A percentile compares a stretch with the other conserved stretches of the same genome.
Evolutionary conservation across 2,797 vertebrate genomes (phyloP).

Genomic region (Cuculus canorus): DNA sequence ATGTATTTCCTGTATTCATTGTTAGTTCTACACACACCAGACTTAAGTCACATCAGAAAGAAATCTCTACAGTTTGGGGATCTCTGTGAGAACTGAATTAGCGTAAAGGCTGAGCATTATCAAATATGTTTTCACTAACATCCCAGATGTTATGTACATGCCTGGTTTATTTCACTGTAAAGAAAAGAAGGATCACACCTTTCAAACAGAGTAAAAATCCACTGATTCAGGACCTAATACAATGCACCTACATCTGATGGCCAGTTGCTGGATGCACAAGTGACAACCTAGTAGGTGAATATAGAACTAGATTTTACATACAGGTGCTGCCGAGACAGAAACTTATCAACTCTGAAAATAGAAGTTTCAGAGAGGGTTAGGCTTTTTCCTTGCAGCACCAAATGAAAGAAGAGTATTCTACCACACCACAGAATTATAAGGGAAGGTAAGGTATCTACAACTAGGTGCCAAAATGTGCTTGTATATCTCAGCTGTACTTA

Average conservation of each 20-base stretch:
- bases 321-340: not conserved
- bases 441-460: not conserved
- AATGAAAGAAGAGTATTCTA: not conserved
- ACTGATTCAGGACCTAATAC: not conserved
- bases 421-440: not conserved
- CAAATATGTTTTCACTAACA: not conserved
- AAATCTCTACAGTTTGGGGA: not conserved
- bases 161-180: not conserved
- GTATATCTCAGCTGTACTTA: not conserved
- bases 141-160: not conserved
- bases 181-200: not conserved
- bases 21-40: not conserved
- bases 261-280: not conserved
- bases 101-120: not conserved
- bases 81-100: not conserved
- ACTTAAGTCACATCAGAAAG: not conserved
- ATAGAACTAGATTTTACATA: not conserved
- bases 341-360: not conserved
- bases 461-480: not conserved
- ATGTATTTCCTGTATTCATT: not conserved
- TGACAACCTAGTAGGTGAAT: not conserved
- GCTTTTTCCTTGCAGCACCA: not conserved
- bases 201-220: not conserved
- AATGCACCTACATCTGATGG: not conserved
- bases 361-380: not conserved